These are phyloP conservation scores for Oryctes rhinoceros DNA, from an alignment of 1,140 invertebrate genomes.

Conservation along the genomic window DNA sequence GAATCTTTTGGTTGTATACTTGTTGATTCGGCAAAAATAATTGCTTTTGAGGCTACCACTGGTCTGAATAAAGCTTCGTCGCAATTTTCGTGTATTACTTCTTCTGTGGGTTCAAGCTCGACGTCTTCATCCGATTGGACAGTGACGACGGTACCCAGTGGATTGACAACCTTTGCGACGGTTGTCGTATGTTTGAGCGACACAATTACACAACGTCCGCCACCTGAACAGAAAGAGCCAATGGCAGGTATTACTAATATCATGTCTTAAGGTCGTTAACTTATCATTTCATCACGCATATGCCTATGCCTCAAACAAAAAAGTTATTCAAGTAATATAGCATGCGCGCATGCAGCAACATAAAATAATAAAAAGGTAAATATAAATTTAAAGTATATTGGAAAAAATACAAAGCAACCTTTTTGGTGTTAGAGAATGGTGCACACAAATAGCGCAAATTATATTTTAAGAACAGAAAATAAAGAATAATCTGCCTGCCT, in stretches of 20 bases:
- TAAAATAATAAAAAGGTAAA: slow-evolving; percentile 26
- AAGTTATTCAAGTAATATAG: slow-evolving; percentile 37
- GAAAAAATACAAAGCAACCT: background rate
- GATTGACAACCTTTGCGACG: slow-evolving; percentile 75
- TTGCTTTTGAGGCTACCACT: slow-evolving; percentile 61
- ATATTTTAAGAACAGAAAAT: slow-evolving; percentile 27
- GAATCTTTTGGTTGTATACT: slow-evolving; percentile 44
- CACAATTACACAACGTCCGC: slow-evolving; percentile 64
- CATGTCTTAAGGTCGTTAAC: background rate
- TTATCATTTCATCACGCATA: background rate
- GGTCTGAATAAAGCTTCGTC: slow-evolving; percentile 71
- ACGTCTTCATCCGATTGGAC: slow-evolving; percentile 66
- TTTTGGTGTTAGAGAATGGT: slow-evolving; percentile 25
- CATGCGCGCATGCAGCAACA: slow-evolving; percentile 46
- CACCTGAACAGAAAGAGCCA: slow-evolving; percentile 79
- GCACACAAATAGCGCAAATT: slow-evolving; percentile 39
- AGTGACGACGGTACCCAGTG: slow-evolving; percentile 74
- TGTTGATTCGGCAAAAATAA: slow-evolving; percentile 45
- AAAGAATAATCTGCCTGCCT: slow-evolving; percentile 61
- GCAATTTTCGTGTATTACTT: slow-evolving; percentile 67
- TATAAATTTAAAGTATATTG: background rate
- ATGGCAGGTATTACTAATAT: slow-evolving; percentile 70
- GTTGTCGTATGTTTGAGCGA: slow-evolving; percentile 56
- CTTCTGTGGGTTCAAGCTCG: slow-evolving; percentile 62
- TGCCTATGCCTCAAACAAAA: slow-evolving; percentile 17